Evolutionary conservation across 2,797 vertebrate species (phyloP), one percentile per base, ranked within the genome.

Genomic region (Zenarchopterus dispar): DNA sequence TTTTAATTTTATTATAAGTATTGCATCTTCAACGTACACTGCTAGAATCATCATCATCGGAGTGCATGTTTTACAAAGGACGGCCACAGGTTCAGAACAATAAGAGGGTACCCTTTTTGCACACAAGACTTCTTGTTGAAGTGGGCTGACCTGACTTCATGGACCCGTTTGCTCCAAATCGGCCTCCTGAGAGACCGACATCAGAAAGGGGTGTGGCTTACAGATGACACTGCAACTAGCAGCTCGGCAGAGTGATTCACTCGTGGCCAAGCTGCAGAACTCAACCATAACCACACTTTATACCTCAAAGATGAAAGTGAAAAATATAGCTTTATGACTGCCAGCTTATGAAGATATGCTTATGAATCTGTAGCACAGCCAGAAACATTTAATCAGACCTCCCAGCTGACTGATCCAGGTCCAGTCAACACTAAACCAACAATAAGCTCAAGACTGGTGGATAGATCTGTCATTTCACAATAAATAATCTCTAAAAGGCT

Each of bases 1-100:
- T 62, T 84, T 88, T 84, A n/a, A 91, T 93, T 92, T 92, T 90
- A 90, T 92, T 91, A 70, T 89, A 92, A 91, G 88, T 91, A 91
- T 91, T 93, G 90, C 91, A 92, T 91, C 87, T 88, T 89, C 80
- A 86, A 88, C 86, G 74, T 88, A 90, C 83, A 92, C 81, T 62
- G 73, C 85, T 86, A 87, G 75, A 88, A 83, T 52, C 22, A 36
- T 18, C 59, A 78, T 80, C 51, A 56, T 56, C 82, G 85, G 90
- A 93, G 87, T 90, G 90, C 87, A 88, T 90, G 89, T 92, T 86
- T 85, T 70, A 92, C 88, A 92, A 89, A 92, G 84, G 85, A 91
- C 86, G 84, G 82, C 85, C 90, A 89, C 84, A 87, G 82, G 77
- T 88, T 88, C 44, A 82, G 83, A 81, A 86, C 82, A 87, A 81